Evolutionary conservation across 92 coral and sea anemone species (phyloP), one percentile per base, ranked within the genome.

Genomic region (Epizoanthus stellaris): DNA sequence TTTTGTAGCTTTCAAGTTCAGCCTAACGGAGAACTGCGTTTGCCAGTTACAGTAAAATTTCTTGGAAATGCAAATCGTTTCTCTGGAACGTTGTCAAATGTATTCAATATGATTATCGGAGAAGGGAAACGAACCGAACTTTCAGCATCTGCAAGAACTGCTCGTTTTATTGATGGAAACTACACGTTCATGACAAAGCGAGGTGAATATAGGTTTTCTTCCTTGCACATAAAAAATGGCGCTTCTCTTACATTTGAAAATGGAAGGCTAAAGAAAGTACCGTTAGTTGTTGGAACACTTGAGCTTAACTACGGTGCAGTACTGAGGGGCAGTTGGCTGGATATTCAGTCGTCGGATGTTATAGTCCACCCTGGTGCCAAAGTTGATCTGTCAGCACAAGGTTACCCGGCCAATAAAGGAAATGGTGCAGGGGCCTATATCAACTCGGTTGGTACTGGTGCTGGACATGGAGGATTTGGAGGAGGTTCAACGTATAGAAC

Each of bases 381-480:
- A 62, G 85, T 91, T 19, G 89, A 91, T 62, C 63, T 91, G 20
- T 71, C 87, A 23, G 90, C 83, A 16, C 76, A 85, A 75, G 94
- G 94, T 12, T 64, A 74, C 66, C 25, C 58, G 56, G 56, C 87
- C 10, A 81, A 86, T 56, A 70, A 62, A 21, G 94, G 94, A 54
- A 82, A 66, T 16, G 94, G 94, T 17, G 73, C 71, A 0, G 94
- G 94, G 39, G 82, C 57, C 14, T 61, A 62, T 34, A 80, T 67
- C 16, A 61, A 82, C 8, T 52, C 72, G 12, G 82, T 86, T 23
- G 91, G 94, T 11, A 88, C 87, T 13, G 94, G 94, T n/a, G 94
- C 89, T 23, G 94, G 94, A 3, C 91, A 91, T 70, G 94, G 89
- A 40, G 94, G 94, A 20, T 61, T 76, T n/a, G 94, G 94, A 10